Base-by-base conservation (phyloP, 2,888 invertebrate species). In the Ganaspis brasiliensis region DNA sequence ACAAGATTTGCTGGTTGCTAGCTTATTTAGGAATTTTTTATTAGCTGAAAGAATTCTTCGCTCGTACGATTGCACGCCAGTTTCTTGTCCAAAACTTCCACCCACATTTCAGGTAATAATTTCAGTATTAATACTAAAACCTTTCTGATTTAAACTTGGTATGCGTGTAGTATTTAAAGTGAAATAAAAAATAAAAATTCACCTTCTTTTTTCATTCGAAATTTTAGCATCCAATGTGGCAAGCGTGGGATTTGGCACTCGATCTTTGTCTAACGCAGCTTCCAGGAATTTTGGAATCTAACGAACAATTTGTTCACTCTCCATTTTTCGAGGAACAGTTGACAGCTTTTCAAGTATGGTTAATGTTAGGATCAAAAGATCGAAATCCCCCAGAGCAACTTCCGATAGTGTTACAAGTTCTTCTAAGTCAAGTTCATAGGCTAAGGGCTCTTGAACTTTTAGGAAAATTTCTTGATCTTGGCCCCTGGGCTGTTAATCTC, bases 321-420 rank as follows among this genome's bases (percentile, higher is more conserved):
- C 95, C 97, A 31, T 99, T 99, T 93, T 99, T 99, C 92, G 97
- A 98, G 89, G 98, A 99, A 90, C 99, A 99, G 92, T 93, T 99
- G 78, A 98, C 98, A 59, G 99, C 99, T 61, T 99, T 99, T 93
- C 97, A 98, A 92, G 97, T 98, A 59, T 98, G 98, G 98, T 93
- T 98, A 63, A 95, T 95, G 77, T 94, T 97, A 78, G 97, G 94
- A 80, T 95, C 95, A 0, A 95, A 96, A 84, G 92, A 93, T 76
- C 94, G 97, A n/a, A 94, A 94, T 84, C 97, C 98, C 31, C 99
- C 99, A 0, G 98, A 98, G 91, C 99, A 99, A 92, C 93, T 99
- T 86, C 99, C 99, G 0, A 98, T 99, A 91, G 98, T 99, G 76
- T 93, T 99, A 85, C 99, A 99, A 94, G 98, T 97, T 86, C 91